Percentiles rank a stretch among this genome's conserved stretches.
Conservation (phyloP, 2,797 vertebrate species). For the Podargus strigoides region DNA sequence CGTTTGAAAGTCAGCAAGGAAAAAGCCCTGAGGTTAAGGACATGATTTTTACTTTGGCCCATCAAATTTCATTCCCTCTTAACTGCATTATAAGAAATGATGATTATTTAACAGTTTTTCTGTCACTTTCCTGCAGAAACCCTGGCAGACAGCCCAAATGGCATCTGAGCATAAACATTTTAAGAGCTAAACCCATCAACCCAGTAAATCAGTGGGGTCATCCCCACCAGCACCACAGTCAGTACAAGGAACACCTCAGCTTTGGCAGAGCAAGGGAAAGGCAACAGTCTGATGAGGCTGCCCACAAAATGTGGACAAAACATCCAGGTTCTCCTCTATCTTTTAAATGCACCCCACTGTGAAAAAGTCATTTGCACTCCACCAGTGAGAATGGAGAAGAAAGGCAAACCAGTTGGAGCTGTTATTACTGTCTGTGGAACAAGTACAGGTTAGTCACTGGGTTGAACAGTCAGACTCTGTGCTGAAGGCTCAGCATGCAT, state of each 20-base stretch:
- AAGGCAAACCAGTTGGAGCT: not conserved
- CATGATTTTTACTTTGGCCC: not conserved
- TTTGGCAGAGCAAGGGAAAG: not conserved
- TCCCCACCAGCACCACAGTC: not conserved
- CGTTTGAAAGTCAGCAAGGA: slow-evolving; percentile 3
- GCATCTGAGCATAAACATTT: not conserved
- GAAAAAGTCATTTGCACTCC: not conserved
- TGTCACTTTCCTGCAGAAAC: slow-evolving; percentile 26
- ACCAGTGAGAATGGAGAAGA: not conserved
- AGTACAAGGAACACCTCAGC: not conserved
- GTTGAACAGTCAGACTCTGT: not conserved
- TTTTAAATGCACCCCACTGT: not conserved
- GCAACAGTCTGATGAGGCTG: not conserved
- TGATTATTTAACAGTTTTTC: slow-evolving; percentile 3
- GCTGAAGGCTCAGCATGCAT: not conserved
- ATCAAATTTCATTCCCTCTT: slow-evolving; percentile 20
- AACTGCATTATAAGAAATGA: slow-evolving; percentile 25
- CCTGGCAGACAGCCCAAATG: not conserved
- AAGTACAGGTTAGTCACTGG: not conserved
- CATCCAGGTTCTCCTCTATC: not conserved
- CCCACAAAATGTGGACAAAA: not conserved
- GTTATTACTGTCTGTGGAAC: not conserved
- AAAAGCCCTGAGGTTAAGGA: not conserved
- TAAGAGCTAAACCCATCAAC: not conserved
- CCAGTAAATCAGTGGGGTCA: not conserved